A percentile compares a stretch with the other conserved stretches of the same genome.
phyloP scores from a whole-genome alignment of 2,113 vertebrate species.

The Syngnathus typhle region DNA sequence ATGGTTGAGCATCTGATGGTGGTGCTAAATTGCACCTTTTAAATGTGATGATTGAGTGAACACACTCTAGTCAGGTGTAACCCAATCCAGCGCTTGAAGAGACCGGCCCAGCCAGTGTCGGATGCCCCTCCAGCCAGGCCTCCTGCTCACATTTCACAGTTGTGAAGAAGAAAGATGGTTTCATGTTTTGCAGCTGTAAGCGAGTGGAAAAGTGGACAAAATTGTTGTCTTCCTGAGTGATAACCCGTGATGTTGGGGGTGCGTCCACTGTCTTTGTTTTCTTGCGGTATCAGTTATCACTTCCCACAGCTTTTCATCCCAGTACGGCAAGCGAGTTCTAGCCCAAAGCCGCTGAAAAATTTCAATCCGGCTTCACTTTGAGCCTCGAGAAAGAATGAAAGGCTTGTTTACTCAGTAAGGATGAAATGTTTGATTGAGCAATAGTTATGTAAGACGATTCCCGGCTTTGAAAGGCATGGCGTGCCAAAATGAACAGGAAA shows the following conservation, averaged over 20 bases:
- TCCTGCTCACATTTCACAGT: constrained; percentile 48
- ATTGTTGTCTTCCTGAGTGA: not conserved
- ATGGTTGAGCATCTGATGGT: not conserved
- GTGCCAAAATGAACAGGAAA: not conserved
- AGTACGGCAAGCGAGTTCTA: not conserved
- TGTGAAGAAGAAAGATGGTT: not conserved
- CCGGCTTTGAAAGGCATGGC: not conserved
- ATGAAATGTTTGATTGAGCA: constrained; percentile 19
- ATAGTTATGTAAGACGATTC: constrained; percentile 22
- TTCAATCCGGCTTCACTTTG: constrained; percentile 1
- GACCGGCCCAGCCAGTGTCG: constrained; percentile 46
- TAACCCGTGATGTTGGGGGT: not conserved
- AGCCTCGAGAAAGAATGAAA: constrained; percentile 8
- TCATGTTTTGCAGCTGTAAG: not conserved
- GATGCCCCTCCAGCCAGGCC: constrained; percentile 33
- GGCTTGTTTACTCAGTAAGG: constrained; percentile 24
- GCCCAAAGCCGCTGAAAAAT: not conserved
- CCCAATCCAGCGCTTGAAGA: constrained; percentile 26
- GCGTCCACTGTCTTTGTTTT: not conserved
- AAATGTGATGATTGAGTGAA: constrained; percentile 8
- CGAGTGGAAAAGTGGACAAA: not conserved
- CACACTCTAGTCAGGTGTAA: constrained; percentile 40
- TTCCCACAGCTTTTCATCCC: constrained; percentile 6
- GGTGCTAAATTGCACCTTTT: not conserved
- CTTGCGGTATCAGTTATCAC: constrained; percentile 16